phyloP scores from a whole-genome alignment of 2,113 vertebrate genomes.

The Thomomys bottae region DNA sequence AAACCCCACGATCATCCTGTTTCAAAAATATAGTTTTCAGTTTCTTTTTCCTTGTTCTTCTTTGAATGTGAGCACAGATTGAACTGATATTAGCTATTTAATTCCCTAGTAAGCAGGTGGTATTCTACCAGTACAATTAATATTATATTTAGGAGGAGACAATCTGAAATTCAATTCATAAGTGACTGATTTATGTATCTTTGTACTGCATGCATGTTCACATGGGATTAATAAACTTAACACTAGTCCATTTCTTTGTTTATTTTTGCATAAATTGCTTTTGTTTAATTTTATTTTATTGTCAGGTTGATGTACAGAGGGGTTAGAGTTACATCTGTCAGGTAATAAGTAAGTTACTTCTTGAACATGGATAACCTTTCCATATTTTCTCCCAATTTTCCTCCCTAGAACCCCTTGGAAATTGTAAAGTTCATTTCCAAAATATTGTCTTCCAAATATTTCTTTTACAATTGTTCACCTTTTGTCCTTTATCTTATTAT shows the following conservation, averaged over 20 bases:
- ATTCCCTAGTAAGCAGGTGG: neutral
- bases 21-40: neutral
- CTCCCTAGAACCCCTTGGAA: no score
- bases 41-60: neutral
- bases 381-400: no score
- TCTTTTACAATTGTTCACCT: no score
- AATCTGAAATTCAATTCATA: neutral
- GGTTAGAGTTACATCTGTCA: no score
- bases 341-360: no score
- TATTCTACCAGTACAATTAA: neutral
- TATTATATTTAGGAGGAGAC: neutral
- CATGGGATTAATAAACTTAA: neutral
- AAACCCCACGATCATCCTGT: neutral
- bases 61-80: neutral
- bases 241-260: neutral
- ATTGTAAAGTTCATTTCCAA: no score
- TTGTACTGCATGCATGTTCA: neutral
- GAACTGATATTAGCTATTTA: neutral
- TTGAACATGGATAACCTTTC: no score
- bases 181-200: neutral
- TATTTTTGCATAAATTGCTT: neutral
- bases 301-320: no score
- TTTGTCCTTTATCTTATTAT: no score
- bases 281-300: no score
- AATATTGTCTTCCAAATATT: no score